These are phyloP conservation scores for Noctilio leporinus DNA, from an alignment of 2,113 vertebrate genomes.

Conservation along the genomic window DNA sequence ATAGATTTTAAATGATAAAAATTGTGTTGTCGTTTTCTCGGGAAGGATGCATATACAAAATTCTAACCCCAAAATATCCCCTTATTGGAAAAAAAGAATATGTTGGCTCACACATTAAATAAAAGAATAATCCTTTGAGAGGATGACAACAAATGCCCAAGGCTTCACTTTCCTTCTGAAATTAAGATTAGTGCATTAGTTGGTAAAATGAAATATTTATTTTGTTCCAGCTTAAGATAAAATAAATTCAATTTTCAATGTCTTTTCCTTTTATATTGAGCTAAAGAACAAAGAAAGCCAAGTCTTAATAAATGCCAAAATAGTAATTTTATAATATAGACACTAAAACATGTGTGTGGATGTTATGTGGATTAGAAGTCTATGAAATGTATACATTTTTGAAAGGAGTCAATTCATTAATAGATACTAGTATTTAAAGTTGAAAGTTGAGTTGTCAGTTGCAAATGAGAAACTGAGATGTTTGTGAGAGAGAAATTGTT, in stretches of 20 bases:
- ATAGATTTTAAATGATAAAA: not conserved
- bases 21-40: not conserved
- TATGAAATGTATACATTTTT: constrained; percentile 4
- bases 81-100: constrained; percentile 3
- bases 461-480: constrained; percentile 70
- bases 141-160: not conserved
- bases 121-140: not conserved
- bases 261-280: constrained; percentile 5
- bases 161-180: not conserved
- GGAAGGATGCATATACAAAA: not conserved
- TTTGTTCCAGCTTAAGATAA: not conserved
- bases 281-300: constrained; percentile 20
- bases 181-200: not conserved
- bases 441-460: not conserved
- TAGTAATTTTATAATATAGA: not conserved
- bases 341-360: constrained; percentile 8
- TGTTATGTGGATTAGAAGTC: not conserved
- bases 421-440: not conserved
- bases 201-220: not conserved
- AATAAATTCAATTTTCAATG: not conserved
- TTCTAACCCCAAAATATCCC: not conserved
- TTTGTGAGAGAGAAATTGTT: constrained; percentile 81
- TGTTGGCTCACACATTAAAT: not conserved
- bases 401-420: not conserved
- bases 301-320: not conserved